Percentiles rank a stretch among this genome's conserved stretches.
These are phyloP conservation scores for Petrocephalus microphthalmus DNA, from an alignment of 2,113 vertebrate genomes.

Conservation along the genomic window DNA sequence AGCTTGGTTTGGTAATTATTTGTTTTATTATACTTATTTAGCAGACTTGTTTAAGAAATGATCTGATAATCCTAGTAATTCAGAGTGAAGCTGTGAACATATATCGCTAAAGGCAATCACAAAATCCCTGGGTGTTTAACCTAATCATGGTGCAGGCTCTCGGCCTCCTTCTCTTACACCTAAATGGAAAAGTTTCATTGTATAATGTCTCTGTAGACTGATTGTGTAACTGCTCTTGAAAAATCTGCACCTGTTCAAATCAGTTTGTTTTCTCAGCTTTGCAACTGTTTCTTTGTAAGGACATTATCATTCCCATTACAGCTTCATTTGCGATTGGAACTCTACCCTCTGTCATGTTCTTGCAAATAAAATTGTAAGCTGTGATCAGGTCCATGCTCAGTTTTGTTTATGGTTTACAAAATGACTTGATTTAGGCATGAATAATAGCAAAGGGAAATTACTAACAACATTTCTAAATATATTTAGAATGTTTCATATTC, in stretches of 20 bases:
- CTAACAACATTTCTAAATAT: background rate
- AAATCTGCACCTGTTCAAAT: background rate
- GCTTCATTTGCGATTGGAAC: constrained; percentile 18
- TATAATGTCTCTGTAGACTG: background rate
- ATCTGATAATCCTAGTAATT: background rate
- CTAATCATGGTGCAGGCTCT: background rate
- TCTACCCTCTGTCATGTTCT: background rate
- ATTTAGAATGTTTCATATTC: background rate
- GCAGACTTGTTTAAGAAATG: background rate
- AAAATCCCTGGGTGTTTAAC: background rate
- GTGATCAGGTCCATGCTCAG: background rate
- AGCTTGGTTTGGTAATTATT: background rate
- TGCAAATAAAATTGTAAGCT: background rate
- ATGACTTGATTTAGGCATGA: background rate
- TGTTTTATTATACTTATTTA: background rate
- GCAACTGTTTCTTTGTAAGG: constrained; percentile 37
- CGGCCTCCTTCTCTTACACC: background rate
- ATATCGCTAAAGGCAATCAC: background rate
- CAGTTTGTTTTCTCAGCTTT: background rate
- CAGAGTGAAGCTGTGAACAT: background rate
- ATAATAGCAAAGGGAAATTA: background rate
- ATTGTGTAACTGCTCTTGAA: background rate
- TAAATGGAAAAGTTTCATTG: background rate
- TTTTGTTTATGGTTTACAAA: background rate
- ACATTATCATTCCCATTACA: constrained; percentile 31